Base-by-base conservation (phyloP, 2,797 vertebrate genomes). In the Schizopygopsis malacanthus region DNA sequence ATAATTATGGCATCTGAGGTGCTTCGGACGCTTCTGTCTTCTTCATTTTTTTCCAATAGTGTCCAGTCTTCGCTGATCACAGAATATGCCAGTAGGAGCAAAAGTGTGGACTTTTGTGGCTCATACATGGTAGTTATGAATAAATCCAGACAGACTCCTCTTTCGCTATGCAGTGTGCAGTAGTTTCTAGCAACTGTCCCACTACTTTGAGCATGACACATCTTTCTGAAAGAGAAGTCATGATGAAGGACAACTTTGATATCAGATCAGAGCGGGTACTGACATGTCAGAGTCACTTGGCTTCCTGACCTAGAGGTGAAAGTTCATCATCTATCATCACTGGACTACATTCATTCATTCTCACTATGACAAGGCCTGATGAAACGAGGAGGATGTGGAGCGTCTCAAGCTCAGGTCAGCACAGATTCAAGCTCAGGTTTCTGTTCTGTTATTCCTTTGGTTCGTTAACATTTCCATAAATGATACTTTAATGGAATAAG, bases 1-100 rank as follows among this genome's bases (percentile, higher is more conserved):
- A 92, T 94, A 95, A 94, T 95, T 94, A 94, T 92, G 93, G 92
- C 92, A 93, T 94, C 88, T 84, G 75, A 37, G 61, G 79, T 91
- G 86, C 90, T 90, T 87, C 89, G 81, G 84, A 82, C 87, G 82
- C 65, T 86, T 89, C 79, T 83, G 37, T 73, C n/a, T 56, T 25
- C 81, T 84, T 87, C 63, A 77, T 63, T 39, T 81, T 61, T 8
- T 0, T 6, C 41, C 12, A 91, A 70, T 78, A 67, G 72, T 86
- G 81, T 63, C 80, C 56, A 47, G 78, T 82, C 20, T 81, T 79
- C 54, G 39, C 70, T 79, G 22, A 73, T 87, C 56, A 61, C 59
- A 20, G 13, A 83, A 81, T 86, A 89, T 69, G 69, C 56, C 59
- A 82, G 56, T 37, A 18, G 50, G 39, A 85, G 50, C 50, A 45